Conservation (phyloP, 1,140 invertebrate genomes). For the Diabrotica undecimpunctata region DNA sequence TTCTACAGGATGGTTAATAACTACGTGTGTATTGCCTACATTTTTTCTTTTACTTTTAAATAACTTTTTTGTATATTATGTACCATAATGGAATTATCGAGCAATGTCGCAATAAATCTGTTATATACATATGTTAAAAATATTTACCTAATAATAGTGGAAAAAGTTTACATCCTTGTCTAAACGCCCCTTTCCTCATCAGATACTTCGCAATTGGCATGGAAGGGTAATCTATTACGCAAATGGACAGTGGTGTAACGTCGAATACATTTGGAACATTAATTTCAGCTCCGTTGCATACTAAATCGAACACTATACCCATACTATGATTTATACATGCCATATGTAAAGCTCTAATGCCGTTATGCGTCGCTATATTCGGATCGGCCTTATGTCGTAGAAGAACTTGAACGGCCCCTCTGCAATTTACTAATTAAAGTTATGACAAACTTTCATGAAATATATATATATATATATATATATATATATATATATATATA, state of each 20-base stretch:
- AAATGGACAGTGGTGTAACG: slow-evolving; percentile 6
- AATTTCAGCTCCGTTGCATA: slow-evolving; percentile 5
- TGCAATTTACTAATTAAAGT: background rate
- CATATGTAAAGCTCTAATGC: slow-evolving; percentile 4
- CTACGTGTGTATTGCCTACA: too few relatives aligned
- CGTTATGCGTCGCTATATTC: background rate
- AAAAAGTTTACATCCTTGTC: background rate
- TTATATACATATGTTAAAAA: background rate
- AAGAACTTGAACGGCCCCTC: background rate
- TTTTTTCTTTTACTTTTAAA: too few relatives aligned
- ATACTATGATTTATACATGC: slow-evolving; percentile 4
- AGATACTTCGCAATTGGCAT: background rate
- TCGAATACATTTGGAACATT: slow-evolving; percentile 5
- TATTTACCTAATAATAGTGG: slow-evolving; percentile 14
- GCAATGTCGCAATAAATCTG: too few relatives aligned
- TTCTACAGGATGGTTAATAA: too few relatives aligned
- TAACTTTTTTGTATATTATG: too few relatives aligned
- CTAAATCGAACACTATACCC: slow-evolving; percentile 7
- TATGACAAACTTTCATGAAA: background rate
- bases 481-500: too few relatives aligned
- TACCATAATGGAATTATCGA: too few relatives aligned
- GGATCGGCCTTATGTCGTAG: slow-evolving; percentile 5
- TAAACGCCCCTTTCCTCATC: slow-evolving; percentile 10
- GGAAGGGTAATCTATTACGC: slow-evolving; percentile 5
- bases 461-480: too few relatives aligned